Evolutionary conservation across 2,113 vertebrate genomes (phyloP).

Genomic region (Procapra przewalskii): DNA sequence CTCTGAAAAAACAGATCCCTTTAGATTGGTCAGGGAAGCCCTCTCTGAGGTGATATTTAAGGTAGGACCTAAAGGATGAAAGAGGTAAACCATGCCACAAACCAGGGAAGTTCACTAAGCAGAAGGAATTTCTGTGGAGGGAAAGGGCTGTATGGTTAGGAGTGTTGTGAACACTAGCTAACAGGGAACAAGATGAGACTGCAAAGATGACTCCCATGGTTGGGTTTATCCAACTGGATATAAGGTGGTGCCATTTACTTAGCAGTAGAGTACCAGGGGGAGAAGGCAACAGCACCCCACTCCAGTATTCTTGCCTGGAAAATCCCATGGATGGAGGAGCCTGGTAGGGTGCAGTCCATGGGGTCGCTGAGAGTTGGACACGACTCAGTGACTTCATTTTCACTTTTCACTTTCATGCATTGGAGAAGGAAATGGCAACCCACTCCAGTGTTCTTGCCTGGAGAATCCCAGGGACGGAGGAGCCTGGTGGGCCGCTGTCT

Average conservation of each 20-base stretch:
- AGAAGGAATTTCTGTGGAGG: neutral
- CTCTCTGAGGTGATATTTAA: constrained; percentile 7
- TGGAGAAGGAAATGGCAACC: no score
- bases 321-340: no score
- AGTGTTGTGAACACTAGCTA: neutral
- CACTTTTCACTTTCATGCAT: no score
- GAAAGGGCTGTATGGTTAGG: neutral
- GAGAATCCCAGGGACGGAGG: no score
- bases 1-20: neutral
- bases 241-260: neutral
- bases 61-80: neutral
- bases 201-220: neutral
- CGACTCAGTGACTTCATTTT: no score
- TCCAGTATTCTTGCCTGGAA: no score
- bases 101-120: neutral
- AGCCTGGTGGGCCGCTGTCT: no score
- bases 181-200: neutral
- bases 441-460: no score
- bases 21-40: neutral
- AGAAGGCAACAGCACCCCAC: no score
- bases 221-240: neutral
- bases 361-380: no score
- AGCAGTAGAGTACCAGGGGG: neutral
- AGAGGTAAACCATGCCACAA: neutral
- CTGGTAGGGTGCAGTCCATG: no score